These are phyloP conservation scores for Melanargia galathea DNA, from an alignment of 2,888 invertebrate genomes.

Conservation along the genomic window DNA sequence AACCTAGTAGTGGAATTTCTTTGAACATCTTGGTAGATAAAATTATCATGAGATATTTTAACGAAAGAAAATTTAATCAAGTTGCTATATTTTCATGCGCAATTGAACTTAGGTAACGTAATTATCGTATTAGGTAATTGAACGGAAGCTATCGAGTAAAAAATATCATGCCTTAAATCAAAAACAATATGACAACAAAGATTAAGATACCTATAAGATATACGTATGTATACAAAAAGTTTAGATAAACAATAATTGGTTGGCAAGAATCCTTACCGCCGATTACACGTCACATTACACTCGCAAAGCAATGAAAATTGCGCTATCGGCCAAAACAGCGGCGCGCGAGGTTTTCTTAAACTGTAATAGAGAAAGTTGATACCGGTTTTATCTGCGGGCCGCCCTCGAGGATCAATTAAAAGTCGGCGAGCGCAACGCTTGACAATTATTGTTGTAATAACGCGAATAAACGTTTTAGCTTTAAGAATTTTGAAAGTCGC, in stretches of 20 bases:
- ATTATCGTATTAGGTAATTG: too few species aligned
- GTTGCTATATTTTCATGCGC: too few species aligned
- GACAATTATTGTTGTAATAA: slow-evolving; percentile 78
- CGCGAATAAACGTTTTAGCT: slow-evolving; percentile 54
- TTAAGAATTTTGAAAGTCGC: slow-evolving; percentile 48
- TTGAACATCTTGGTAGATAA: too few species aligned
- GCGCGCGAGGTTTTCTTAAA: slow-evolving; percentile 72
- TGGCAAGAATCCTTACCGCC: slow-evolving; percentile 28
- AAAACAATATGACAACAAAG: too few species aligned
- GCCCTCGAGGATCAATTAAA: slow-evolving; percentile 83
- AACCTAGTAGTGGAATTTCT: too few species aligned
- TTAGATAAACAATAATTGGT: not conserved
- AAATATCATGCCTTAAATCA: too few species aligned
- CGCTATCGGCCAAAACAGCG: slow-evolving; percentile 72
- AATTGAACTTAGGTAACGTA: too few species aligned
- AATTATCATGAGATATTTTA: too few species aligned
- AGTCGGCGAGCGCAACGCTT: slow-evolving; percentile 68
- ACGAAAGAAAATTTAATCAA: too few species aligned
- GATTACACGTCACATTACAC: slow-evolving; percentile 59
- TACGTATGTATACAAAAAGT: too few species aligned
- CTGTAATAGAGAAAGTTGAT: slow-evolving; percentile 81
- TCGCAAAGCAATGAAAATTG: slow-evolving; percentile 63
- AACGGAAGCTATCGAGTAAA: too few species aligned
- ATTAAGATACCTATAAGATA: too few species aligned
- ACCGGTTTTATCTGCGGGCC: slow-evolving; percentile 75